Evolutionary conservation across 2,888 invertebrate species (phyloP).

Genomic region (Pardosa pseudoannulata): DNA sequence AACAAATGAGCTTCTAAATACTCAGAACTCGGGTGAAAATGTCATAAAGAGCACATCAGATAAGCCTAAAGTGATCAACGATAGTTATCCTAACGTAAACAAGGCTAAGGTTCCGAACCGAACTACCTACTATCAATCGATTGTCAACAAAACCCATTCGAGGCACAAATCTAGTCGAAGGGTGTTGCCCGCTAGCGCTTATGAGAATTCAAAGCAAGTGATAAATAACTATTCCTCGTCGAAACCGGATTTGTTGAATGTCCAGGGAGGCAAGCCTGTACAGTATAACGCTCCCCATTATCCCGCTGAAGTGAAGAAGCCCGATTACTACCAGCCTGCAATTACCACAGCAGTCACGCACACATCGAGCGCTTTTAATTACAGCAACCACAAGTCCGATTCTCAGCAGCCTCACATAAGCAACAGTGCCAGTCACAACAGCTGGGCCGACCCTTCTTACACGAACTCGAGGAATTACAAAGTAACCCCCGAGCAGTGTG

Average conservation of each 20-base stretch:
- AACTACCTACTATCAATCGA: constrained; percentile 63
- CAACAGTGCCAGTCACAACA: constrained; percentile 31
- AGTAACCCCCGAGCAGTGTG: constrained; percentile 31
- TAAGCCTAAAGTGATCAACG: constrained; percentile 34
- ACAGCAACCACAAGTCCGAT: constrained; percentile 44
- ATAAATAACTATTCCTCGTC: constrained; percentile 34
- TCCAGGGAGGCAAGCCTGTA: constrained; percentile 33
- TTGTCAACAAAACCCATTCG: constrained; percentile 57
- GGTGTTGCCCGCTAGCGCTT: constrained; percentile 60
- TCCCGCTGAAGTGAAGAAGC: constrained; percentile 37
- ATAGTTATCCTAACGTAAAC: constrained; percentile 30
- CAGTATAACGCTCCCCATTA: constrained; percentile 49
- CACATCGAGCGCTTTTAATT: constrained; percentile 34
- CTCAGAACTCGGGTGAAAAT: constrained; percentile 46
- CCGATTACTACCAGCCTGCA: constrained; percentile 44
- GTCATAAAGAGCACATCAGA: constrained; percentile 16
- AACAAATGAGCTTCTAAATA: constrained; percentile 50
- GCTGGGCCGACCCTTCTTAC: constrained; percentile 13
- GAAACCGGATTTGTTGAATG: constrained; percentile 20
- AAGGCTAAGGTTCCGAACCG: constrained; percentile 55
- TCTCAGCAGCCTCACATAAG: constrained; percentile 25
- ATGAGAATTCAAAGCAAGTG: constrained; percentile 52
- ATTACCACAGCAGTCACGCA: neutral
- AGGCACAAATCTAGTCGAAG: constrained; percentile 57
- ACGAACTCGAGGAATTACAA: constrained; percentile 29